Base-by-base conservation (phyloP, 2,888 invertebrate genomes). In the Coelinius sp. region DNA sequence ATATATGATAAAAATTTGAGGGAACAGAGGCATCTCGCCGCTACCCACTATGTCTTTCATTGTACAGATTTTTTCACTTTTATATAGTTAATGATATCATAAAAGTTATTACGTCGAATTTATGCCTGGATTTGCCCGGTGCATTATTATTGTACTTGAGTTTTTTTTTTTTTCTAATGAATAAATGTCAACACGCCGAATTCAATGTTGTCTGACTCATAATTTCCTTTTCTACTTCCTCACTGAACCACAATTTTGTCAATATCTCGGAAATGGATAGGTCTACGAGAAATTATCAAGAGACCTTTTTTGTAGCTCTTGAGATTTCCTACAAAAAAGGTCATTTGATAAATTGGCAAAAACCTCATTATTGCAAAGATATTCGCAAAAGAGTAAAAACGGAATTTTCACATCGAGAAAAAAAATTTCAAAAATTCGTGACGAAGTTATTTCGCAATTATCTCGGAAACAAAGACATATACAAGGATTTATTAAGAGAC, bases 41-140 rank as follows among this genome's bases (percentile, higher is more conserved):
- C 87, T 87, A 86, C 86, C 87, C 86, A 83, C 46, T 83, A 85
- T 85, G 87, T 87, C 87, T 87, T 87, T 87, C 87, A 87, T 85
- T 87, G 87, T 87, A 86, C 86, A 87, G 86, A 86, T 86, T 87
- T 87, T 87, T 86, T 86, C 85, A 87, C 86, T 87, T 86, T 87
- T 87, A 86, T 87, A 87, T 86, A 85, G 85, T 86, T 79, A 78
- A 76, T 69, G 71, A 75, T 77, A 68, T 73, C 71, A 66, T 75
- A 73, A 44, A 63, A 53, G 53, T 72, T 72, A 68, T 68, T 84
- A 79, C 78, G 81, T 82, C 76, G 82, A 81, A 77, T 83, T 68
- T 71, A 38, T 25, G 63, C 27, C 63, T 25, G 49, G 41, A 49
- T 53, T 44, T 12, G 82, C 81, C 83, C 83, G 79, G 82, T 82